Evolutionary conservation across 2,113 vertebrate genomes (phyloP).

Genomic region (Tylochromis polylepis): DNA sequence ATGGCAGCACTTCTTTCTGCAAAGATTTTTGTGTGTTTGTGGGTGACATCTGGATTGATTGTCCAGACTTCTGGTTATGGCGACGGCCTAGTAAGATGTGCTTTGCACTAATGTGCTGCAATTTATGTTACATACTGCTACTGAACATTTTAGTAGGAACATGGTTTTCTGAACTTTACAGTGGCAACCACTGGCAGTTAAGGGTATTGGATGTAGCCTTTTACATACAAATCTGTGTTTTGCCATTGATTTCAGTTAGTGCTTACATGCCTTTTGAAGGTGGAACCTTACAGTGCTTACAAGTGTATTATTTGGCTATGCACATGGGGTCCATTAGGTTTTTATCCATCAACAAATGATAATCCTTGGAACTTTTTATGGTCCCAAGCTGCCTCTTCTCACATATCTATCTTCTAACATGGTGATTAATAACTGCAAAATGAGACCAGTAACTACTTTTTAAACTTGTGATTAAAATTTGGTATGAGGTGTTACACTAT

Average conservation of each 20-base stretch:
- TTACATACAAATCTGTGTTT: not conserved
- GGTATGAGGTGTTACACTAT: not conserved
- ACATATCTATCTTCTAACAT: not conserved
- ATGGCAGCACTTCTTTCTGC: not conserved
- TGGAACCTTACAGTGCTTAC: not conserved
- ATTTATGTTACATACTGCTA: not conserved
- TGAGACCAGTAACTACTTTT: not conserved
- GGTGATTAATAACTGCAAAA: not conserved
- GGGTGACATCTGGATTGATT: not conserved
- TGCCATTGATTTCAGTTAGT: not conserved
- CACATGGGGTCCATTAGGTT: not conserved
- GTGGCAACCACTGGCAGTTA: not conserved
- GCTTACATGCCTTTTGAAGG: not conserved
- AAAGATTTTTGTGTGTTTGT: not conserved
- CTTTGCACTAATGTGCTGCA: not conserved
- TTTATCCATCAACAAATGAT: not conserved
- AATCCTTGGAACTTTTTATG: not conserved
- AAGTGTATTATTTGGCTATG: not conserved
- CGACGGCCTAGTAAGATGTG: accelerated
- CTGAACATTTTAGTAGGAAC: not conserved
- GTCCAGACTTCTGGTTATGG: not conserved
- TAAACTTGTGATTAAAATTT: not conserved
- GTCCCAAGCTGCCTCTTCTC: not conserved
- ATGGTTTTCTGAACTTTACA: not conserved
- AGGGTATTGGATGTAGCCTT: not conserved